Conservation (phyloP, 2,888 invertebrate genomes). For the Meloe dianella region DNA sequence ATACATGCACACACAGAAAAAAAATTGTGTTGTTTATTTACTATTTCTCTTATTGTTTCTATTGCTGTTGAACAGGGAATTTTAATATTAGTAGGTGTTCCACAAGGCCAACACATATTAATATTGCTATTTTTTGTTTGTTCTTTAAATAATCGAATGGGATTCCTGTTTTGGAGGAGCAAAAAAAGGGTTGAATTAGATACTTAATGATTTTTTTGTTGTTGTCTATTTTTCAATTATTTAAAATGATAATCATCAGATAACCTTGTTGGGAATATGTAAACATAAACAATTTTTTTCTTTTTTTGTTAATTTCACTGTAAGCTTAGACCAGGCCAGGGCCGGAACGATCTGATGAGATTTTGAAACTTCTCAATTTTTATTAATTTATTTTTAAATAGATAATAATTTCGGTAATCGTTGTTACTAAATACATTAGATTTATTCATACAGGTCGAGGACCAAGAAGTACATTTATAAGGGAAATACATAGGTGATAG, state of each 20-base stretch:
- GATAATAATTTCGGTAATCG: conserved; percentile 2
- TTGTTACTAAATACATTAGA: not conserved
- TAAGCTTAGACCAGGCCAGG: not conserved
- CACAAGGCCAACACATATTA: conserved; percentile 29
- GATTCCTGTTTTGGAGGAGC: too few relatives aligned
- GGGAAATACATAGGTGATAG: not conserved
- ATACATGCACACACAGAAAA: not conserved
- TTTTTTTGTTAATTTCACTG: not conserved
- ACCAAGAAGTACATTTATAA: not conserved
- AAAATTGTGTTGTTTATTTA: not conserved
- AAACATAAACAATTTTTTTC: not conserved
- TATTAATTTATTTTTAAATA: not conserved
- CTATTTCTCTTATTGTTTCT: not conserved
- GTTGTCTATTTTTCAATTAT: not conserved
- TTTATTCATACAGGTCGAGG: conserved; percentile 5
- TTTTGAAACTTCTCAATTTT: not conserved
- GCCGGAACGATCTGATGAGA: not conserved
- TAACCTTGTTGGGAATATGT: not conserved
- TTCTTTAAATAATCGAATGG: conserved; percentile 11
- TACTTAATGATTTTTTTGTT: too few relatives aligned
- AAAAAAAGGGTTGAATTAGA: conserved; percentile 1
- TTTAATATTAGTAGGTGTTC: conserved; percentile 25
- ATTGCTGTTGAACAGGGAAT: conserved; percentile 14
- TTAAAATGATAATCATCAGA: not conserved
- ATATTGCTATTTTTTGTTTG: conserved; percentile 26